Percentiles rank a stretch among this genome's conserved stretches.
These are phyloP conservation scores for Bovichtus diacanthus DNA, from an alignment of 2,797 vertebrate species.

Conservation along the genomic window DNA sequence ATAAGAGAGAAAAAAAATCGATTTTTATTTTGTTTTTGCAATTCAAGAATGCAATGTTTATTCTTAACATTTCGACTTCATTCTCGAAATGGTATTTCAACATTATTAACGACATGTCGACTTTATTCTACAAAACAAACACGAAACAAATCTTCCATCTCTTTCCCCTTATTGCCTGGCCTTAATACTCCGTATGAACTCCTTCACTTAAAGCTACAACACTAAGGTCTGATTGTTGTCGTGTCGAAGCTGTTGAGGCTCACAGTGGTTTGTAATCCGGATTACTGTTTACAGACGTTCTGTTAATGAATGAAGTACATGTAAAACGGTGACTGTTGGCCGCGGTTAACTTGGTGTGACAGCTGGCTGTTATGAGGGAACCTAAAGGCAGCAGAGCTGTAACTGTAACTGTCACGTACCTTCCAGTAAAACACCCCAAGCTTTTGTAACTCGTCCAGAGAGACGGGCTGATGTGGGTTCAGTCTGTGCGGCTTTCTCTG, in stretches of 20 bases:
- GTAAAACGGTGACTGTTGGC: neutral
- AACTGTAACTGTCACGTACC: slow-evolving; percentile 63
- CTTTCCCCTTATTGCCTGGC: too few relatives aligned
- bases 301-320: too few relatives aligned
- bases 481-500: slow-evolving; percentile 82
- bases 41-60: too few relatives aligned
- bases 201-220: too few relatives aligned
- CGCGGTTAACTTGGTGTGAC: too few relatives aligned
- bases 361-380: neutral
- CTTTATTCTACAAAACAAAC: neutral
- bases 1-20: too few relatives aligned
- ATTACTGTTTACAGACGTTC: neutral
- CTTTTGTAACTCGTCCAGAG: slow-evolving; percentile 69
- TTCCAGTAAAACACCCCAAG: slow-evolving; percentile 88
- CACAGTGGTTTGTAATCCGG: neutral
- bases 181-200: neutral
- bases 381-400: neutral
- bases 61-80: too few relatives aligned
- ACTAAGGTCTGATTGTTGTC: neutral
- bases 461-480: slow-evolving; percentile 77
- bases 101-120: neutral
- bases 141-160: too few relatives aligned
- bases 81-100: too few relatives aligned
- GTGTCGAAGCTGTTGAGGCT: neutral
- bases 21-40: too few relatives aligned